Evolutionary conservation across 2,797 vertebrate genomes (phyloP), one percentile per base, ranked within the genome.

Genomic region (Gouania willdenowi): DNA sequence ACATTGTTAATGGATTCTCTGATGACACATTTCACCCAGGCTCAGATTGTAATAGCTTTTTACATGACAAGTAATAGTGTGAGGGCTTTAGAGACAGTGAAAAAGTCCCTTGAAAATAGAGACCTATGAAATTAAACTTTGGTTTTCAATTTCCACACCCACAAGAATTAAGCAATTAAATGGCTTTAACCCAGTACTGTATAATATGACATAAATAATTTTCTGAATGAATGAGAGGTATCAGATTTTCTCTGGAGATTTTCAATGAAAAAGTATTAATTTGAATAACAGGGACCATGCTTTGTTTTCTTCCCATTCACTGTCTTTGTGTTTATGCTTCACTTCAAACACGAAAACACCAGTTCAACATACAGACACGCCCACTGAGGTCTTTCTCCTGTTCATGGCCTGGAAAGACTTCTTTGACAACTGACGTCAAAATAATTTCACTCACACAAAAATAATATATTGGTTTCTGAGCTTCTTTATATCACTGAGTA

Each of bases 81-180:
- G 27, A 69, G 83, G 81, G 83, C 84, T 77, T 83, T 71, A 25
- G 85, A 84, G 85, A 85, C 79, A 2, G 7, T 36, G 36, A 33
- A 56, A 56, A 69, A 51, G 44, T 88, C 89, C 88, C 86, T 67
- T 81, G 89, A 66, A 88, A 86, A 82, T 86, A 83, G 57, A 70
- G 58, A 75, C 80, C 65, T 81, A 74, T 70, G 80, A 86, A 89
- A 89, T 90, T 89, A 90, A 89, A 87, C 80, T 81, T 85, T 52
- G 67, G 65, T 86, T 88, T 89, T 90, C 86, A 90, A 89, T 90
- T 89, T 88, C 55, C 74, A 20, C 66, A 89, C 88, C 85, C 87
- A 62, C 57, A 65, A 70, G 89, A 80, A 44, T 75, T 70, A 54
- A 59, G 66, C 66, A 81, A 81, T 81, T 84, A 88, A 85, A 84